Evolutionary conservation across 2,888 invertebrate species (phyloP), one percentile per base, ranked within the genome.

Genomic region (Macrophya annulata): DNA sequence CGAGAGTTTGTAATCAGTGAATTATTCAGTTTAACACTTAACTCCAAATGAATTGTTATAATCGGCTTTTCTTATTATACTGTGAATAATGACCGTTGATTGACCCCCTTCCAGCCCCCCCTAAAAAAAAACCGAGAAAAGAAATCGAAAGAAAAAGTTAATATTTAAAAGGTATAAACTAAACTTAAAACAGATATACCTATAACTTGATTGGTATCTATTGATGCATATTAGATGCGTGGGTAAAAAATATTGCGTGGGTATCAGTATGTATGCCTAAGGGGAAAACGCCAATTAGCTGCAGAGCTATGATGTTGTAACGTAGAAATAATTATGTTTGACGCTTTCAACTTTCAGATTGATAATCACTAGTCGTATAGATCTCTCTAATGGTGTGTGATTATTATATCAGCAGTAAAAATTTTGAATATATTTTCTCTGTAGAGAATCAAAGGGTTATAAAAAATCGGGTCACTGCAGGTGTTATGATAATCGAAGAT

Each of bases 311-410:
- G 77, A 55, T 77, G 77, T 77, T 37, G 77, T 21, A 48, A 77
- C 37, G 77, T 10, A 37, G 37, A 77, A 77, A 43, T 21, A 31
- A 31, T 31, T 3, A 31, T 43, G 17, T 77, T 51, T 48, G 77
- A 77, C 77, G 55, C 77, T 77, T 77, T 55, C 10, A 55, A 77
- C 77, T 77, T 77, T 31, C n/a, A 77, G 31, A 55, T 77, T 77
- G 51, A 55, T 77, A 77, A 77, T 77, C 51, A 77, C 77, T 37
- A 31, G 31, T 37, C 25, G 55, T 77, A 12, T 31, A 31, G 31
- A 31, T 31, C 1, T 25, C 3, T n/a, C 55, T 74, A 74, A 74
- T 25, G 25, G n/a, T n/a, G 77, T 77, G 48, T 25, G 43, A 45
- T 21, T 74, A 21, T 45, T 25, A 45, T 25, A 45, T 45, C 74